Evolutionary conservation across 37 sponge, comb jelly and placozoan genomes (phyloP).

Genomic region (Crambe crambe): DNA sequence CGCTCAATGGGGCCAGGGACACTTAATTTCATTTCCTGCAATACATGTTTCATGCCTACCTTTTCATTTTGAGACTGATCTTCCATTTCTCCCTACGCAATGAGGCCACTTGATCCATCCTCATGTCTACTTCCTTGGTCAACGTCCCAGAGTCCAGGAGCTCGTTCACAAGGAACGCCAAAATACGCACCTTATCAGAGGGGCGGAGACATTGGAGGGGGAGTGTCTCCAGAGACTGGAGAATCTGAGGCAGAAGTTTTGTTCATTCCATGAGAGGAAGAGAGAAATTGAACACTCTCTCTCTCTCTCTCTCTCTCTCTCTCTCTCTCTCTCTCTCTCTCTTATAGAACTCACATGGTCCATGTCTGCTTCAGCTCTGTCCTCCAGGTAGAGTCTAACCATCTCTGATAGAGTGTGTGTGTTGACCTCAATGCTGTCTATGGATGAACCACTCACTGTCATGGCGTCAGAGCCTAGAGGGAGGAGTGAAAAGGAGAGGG

Average conservation of each 20-base stretch:
- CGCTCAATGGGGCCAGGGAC: background rate
- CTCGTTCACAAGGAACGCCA: conserved; percentile 59
- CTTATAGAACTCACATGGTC: conserved; percentile 8
- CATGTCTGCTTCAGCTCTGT: conserved; percentile 2
- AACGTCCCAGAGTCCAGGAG: conserved; percentile 58
- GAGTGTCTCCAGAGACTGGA: conserved; percentile 10
- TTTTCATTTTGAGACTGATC: conserved; percentile 78
- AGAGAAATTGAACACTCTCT: background rate
- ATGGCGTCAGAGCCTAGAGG: conserved; percentile 10
- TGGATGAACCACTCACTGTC: conserved; percentile 30
- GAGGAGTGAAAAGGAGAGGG: too few relatives aligned
- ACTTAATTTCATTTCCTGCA: background rate
- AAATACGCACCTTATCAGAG: conserved; percentile 53
- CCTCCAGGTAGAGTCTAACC: conserved; percentile 46
- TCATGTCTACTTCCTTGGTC: conserved; percentile 71
- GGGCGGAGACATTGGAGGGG: conserved; percentile 58
- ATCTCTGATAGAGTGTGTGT: conserved; percentile 62
- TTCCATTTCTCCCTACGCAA: conserved; percentile 87
- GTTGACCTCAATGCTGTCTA: conserved; percentile 48
- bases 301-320: too few relatives aligned
- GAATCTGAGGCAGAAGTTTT: conserved; percentile 15
- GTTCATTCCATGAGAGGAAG: background rate
- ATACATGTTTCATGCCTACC: too few relatives aligned
- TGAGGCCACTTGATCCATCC: conserved; percentile 67
- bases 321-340: too few relatives aligned